Conservation (phyloP, 2,113 vertebrate genomes). For the Fulica atra region DNA sequence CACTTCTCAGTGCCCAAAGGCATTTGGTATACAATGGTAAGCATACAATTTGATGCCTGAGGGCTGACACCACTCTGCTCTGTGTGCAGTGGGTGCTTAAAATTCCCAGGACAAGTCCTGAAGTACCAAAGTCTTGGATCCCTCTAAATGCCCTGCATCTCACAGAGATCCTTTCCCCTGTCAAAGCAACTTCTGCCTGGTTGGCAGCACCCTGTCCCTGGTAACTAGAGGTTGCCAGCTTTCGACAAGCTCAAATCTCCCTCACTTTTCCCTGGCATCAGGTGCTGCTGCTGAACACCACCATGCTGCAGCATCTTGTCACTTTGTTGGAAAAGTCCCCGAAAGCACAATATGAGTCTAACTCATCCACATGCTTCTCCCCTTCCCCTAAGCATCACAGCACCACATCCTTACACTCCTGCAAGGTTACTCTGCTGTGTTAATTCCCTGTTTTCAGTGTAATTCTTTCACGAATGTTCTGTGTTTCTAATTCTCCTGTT, state of each 20-base stretch:
- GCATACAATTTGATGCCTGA: neutral
- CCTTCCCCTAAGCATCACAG: neutral
- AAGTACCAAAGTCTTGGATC: neutral
- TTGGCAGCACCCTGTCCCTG: neutral
- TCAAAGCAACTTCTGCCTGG: neutral
- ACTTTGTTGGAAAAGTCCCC: neutral
- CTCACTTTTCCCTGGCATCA: neutral
- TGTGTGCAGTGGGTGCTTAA: rapidly evolving
- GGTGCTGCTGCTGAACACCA: neutral
- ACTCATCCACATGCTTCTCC: neutral
- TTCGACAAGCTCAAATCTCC: neutral
- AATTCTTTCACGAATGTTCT: neutral
- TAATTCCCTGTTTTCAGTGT: neutral
- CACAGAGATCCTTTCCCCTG: neutral
- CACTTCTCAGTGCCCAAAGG: neutral
- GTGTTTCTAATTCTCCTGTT: neutral
- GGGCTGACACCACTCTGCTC: neutral
- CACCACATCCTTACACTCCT: neutral
- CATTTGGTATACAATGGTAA: neutral
- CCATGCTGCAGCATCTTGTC: neutral
- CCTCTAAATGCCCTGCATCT: neutral
- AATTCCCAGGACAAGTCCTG: neutral
- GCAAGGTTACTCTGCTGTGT: neutral
- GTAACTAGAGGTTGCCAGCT: too few species aligned
- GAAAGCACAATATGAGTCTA: neutral